Evolutionary conservation across 2,797 vertebrate species (phyloP).

Genomic region (Chaenodraco wilsoni): DNA sequence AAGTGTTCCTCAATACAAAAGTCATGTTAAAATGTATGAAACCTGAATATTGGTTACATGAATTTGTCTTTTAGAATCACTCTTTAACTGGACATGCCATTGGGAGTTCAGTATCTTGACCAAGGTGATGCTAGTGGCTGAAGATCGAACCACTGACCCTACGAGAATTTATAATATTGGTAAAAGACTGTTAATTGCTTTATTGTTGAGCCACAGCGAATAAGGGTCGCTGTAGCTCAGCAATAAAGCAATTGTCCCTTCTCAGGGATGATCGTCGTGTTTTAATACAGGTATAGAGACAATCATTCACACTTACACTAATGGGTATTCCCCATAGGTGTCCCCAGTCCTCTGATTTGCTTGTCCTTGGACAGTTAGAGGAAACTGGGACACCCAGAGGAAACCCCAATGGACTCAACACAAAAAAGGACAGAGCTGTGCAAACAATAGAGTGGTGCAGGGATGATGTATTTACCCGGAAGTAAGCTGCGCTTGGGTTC

Average conservation of each 20-base stretch:
- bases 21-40: conserved; percentile 8
- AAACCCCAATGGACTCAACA: conserved; percentile 10
- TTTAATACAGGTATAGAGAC: conserved; percentile 36
- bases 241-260: neutral
- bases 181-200: no score
- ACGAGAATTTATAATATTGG: no score
- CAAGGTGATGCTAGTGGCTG: no score
- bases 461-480: no score
- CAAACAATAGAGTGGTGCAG: conserved; percentile 8
- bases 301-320: conserved; percentile 44
- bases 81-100: no score
- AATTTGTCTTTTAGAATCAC: conserved; percentile 13
- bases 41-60: conserved; percentile 11
- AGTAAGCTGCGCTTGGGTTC: no score
- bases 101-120: no score
- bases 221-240: no score
- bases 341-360: conserved; percentile 37
- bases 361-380: conserved; percentile 42
- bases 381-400: conserved; percentile 45
- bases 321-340: conserved; percentile 23
- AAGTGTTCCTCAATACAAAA: conserved; percentile 7
- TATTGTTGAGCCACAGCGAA: no score
- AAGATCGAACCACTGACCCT: no score
- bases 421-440: neutral
- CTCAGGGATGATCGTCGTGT: conserved; percentile 10